Conservation (phyloP, 2,797 vertebrate genomes). For the Chelidonichthys spinosus region DNA sequence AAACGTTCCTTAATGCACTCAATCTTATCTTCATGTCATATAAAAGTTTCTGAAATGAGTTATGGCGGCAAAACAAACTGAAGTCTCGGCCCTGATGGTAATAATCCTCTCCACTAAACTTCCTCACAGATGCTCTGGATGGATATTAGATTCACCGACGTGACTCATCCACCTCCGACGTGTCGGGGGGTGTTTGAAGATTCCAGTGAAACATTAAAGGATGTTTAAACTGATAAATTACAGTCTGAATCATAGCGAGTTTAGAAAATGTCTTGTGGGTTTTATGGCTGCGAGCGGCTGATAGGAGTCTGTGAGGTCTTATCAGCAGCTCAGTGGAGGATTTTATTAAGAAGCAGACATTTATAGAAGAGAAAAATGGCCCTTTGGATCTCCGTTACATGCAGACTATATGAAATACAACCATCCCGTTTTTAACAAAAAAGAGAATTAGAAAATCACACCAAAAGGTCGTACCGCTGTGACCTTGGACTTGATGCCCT, state of each 20-base stretch:
- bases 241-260: background rate
- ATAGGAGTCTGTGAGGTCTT: background rate
- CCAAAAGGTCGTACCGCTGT: constrained; percentile 88
- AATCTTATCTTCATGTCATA: background rate
- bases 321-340: constrained; percentile 7
- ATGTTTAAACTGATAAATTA: background rate
- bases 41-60: background rate
- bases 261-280: background rate
- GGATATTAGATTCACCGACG: too few species aligned
- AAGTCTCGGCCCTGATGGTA: background rate
- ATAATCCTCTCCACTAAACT: constrained; percentile 1
- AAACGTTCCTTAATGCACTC: background rate
- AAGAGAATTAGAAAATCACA: background rate
- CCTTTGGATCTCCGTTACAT: background rate
- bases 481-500: constrained; percentile 96
- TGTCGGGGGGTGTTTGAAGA: background rate
- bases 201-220: background rate
- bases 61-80: background rate
- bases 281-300: background rate
- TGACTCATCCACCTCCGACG: background rate
- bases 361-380: background rate
- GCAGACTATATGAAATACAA: background rate
- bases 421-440: background rate
- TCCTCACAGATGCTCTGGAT: background rate
- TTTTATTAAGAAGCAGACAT: constrained; percentile 11